Evolutionary conservation across 2,888 invertebrate genomes (phyloP), one percentile per base, ranked within the genome.

Genomic region (Melangyna quadrimaculata): DNA sequence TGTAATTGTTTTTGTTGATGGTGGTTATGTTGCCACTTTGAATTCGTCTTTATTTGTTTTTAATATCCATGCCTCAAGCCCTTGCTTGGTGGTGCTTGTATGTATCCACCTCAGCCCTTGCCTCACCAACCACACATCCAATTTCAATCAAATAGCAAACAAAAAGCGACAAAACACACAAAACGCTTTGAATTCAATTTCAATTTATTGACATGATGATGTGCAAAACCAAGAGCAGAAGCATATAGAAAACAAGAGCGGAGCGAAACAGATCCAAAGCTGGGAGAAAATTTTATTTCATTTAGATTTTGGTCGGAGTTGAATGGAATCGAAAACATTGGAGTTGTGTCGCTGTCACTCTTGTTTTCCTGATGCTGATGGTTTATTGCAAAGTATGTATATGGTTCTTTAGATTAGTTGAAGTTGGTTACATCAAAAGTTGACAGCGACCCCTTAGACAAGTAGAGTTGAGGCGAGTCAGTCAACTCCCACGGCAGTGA

Each of bases 111-210:
- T 3, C 17, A 32, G 17, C 29, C 17, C 59, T 19, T 14, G 8
- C 35, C 14, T 37, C 35, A 32, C 17, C 55, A 59, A 37, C 22
- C 43, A 43, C 63, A 63, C 63, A 51, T 51, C 51, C 51, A 51
- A 51, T n/a, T 71, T 61, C 83, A 79, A 75, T 79, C 79, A 75
- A 75, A 79, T 24, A 71, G 59, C 75, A 84, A 79, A 67, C 74
- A 83, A 51, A 35, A 67, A 35, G 51, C 35, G 65, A 71, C 81
- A 65, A 67, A 73, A 74, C 69, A 75, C 65, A 84, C 74, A 71
- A 59, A 59, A 63, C 27, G 48, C 24, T 53, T 48, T 29, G 71
- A 79, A 79, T 84, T 74, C 79, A 74, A 75, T 79, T 79, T 61
- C 71, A 71, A 65, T 78, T 78, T 72, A 67, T 71, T 79, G 83